Percentiles rank a stretch among this genome's conserved stretches.
Evolutionary conservation across 2,797 vertebrate species (phyloP).

Genomic region (Ataeniobius toweri): DNA sequence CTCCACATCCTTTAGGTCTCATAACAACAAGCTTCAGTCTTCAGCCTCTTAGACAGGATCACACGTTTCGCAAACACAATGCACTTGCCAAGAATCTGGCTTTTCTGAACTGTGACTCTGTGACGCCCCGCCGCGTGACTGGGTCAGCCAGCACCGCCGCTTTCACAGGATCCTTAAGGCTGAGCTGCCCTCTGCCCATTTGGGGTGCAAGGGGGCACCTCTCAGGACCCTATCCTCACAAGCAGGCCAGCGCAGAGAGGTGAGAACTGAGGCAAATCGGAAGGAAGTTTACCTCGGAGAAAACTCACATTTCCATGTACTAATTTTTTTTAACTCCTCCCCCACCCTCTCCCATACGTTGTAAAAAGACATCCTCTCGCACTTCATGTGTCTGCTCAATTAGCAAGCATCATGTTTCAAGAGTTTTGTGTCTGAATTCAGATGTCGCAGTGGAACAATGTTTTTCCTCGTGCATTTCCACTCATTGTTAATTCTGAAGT

Average conservation of each 20-base stretch:
- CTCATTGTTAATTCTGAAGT: constrained; percentile 57
- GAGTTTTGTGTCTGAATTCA: constrained; percentile 56
- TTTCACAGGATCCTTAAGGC: constrained; percentile 44
- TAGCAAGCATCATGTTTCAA: constrained; percentile 45
- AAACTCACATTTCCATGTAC: constrained; percentile 70
- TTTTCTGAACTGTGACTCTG: constrained; percentile 81
- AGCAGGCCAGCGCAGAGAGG: constrained; percentile 44
- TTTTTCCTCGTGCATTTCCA: constrained; percentile 48
- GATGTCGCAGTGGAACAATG: constrained; percentile 44
- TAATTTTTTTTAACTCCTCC: constrained; percentile 21
- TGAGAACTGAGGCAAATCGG: constrained; percentile 66
- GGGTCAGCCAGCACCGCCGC: constrained; percentile 46
- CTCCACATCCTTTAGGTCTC: constrained; percentile 94
- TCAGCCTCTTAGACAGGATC: constrained; percentile 90
- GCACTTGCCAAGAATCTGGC: constrained; percentile 72
- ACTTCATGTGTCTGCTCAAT: constrained; percentile 45
- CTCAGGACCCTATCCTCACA: constrained; percentile 49
- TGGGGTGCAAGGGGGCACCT: constrained; percentile 49
- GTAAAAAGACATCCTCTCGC: constrained; percentile 26
- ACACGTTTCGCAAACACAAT: constrained; percentile 72
- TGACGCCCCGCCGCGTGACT: constrained; percentile 33
- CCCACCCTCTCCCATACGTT: neutral
- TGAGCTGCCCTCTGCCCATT: constrained; percentile 32
- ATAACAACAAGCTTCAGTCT: constrained; percentile 99
- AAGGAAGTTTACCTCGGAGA: constrained; percentile 80